Base-by-base conservation (phyloP, 2,888 invertebrate species). In the Euproctis similis region DNA sequence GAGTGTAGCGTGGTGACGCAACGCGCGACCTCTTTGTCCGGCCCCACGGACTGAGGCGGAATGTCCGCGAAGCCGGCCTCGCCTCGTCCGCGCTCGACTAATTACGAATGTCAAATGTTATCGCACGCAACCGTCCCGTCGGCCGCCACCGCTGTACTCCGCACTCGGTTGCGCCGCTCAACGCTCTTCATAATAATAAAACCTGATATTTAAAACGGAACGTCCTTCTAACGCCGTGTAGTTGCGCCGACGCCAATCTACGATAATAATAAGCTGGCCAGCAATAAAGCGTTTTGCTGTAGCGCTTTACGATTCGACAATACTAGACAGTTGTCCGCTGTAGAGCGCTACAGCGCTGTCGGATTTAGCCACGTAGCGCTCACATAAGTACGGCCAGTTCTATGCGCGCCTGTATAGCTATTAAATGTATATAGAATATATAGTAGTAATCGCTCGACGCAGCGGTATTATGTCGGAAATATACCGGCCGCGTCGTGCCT, bases 221-320 rank as follows among this genome's bases (percentile, higher is more conserved):
- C 84, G 84, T 84, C 84, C 84, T 84, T 84, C 84, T 84, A 84
- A 84, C 84, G 82, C 81, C 80, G 84, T 82, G 82, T 84, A 84
- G 84, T 84, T 84, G 84, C 84, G 84, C 84, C 84, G 84, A 84
- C 84, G 84, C 84, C 84, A 84, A 84, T 84, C 84, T 84, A 84
- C 84, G 82, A 84, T 84, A 84, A 84, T 84, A 84, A 84, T 84
- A 84, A 84, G 82, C 80, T 77, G 75, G 63, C 71, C 66, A 67
- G 69, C 67, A 49, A 63, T 61, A 60, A 53, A 67, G 59, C 63
- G 46, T 46, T 58, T 59, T 66, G 73, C 66, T 78, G 43, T 53
- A 81, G 78, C 82, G 81, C 81, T 77, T 31, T 31, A 53, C 24
- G 25, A 16, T 6, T 27, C 11, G 11, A 25, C 34, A 52, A 46